phyloP scores from a whole-genome alignment of 2,113 vertebrate species.

The Rafetus swinhoei region DNA sequence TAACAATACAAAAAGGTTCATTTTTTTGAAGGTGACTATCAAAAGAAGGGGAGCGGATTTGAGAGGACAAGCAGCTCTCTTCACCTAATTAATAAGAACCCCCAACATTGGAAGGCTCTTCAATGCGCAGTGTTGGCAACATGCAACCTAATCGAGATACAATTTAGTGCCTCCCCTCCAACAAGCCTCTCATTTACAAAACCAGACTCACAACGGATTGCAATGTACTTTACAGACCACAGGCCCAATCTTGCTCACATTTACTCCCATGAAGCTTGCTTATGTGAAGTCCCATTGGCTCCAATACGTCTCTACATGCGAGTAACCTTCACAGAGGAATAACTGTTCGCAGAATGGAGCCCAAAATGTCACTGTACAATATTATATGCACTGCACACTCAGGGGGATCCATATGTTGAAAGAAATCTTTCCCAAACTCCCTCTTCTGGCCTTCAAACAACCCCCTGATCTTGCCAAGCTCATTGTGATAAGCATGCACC shows the following conservation, averaged over 20 bases:
- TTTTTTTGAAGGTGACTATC: not conserved
- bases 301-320: not conserved
- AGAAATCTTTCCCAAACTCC: too few relatives aligned
- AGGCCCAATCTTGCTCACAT: not conserved
- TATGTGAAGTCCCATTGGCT: rapidly evolving
- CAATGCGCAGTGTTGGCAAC: not conserved
- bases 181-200: rapidly evolving
- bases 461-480: too few relatives aligned
- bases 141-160: rapidly evolving
- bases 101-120: rapidly evolving
- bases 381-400: too few relatives aligned
- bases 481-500: too few relatives aligned
- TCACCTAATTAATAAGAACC: not conserved
- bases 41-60: not conserved
- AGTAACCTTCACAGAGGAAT: not conserved
- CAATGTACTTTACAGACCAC: rapidly evolving
- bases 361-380: too few relatives aligned
- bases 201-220: not conserved
- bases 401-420: too few relatives aligned
- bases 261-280: not conserved
- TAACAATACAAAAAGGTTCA: not conserved
- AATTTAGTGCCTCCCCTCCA: rapidly evolving
- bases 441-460: too few relatives aligned
- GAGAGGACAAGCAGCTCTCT: rapidly evolving
- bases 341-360: not conserved